Percentiles rank a stretch among this genome's conserved stretches.
Evolutionary conservation across 2,888 invertebrate species (phyloP).

Genomic region (Taenaris catops): DNA sequence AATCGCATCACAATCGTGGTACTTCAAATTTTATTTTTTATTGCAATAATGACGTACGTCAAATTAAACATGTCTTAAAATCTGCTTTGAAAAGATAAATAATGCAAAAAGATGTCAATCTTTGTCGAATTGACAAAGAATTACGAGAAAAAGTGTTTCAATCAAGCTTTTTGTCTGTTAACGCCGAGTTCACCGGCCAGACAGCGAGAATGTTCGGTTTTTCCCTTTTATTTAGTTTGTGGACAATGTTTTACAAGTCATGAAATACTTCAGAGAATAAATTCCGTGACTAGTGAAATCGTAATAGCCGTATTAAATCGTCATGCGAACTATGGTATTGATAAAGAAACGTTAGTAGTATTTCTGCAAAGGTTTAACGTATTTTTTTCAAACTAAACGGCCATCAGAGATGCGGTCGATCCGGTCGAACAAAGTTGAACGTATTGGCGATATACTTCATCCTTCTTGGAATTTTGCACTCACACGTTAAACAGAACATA

Average conservation of each 20-base stretch:
- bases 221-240: constrained; percentile 12
- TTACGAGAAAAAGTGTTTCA: constrained; percentile 12
- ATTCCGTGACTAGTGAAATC: background rate
- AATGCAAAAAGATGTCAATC: constrained; percentile 1
- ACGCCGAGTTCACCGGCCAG: constrained; percentile 55
- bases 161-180: constrained; percentile 30
- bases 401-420: constrained; percentile 33
- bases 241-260: constrained; percentile 20
- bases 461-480: constrained; percentile 72
- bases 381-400: constrained; percentile 48
- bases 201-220: constrained; percentile 46
- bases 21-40: too few relatives aligned
- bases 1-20: too few relatives aligned
- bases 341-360: background rate
- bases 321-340: background rate
- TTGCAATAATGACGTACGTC: background rate
- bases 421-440: constrained; percentile 51
- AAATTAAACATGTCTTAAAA: background rate
- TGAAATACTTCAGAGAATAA: constrained; percentile 1
- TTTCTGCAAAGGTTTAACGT: background rate
- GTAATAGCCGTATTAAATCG: background rate
- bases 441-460: constrained; percentile 52
- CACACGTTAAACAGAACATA: constrained; percentile 43
- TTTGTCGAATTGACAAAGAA: constrained; percentile 5
- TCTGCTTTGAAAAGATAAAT: background rate